phyloP scores from a whole-genome alignment of 2,888 invertebrate genomes.

The Megastigmus dorsalis region DNA sequence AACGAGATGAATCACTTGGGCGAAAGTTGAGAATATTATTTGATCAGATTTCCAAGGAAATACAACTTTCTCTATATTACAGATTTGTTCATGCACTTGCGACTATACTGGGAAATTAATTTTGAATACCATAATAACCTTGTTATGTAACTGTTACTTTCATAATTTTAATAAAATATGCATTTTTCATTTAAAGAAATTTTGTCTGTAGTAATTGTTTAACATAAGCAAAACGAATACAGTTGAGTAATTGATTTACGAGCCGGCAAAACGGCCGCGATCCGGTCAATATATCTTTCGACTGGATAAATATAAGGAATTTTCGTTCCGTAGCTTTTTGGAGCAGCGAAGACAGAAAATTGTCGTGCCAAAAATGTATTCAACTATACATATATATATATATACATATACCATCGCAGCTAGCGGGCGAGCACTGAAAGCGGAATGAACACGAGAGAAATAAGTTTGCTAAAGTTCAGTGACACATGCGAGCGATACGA shows the following conservation, averaged over 20 bases:
- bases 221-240: not conserved
- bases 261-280: not conserved
- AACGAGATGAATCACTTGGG: not conserved
- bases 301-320: not conserved
- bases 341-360: constrained; percentile 27
- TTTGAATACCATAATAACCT: too few species aligned
- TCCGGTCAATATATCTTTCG: constrained; percentile 7
- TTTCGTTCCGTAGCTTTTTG: not conserved
- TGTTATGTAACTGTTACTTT: too few species aligned
- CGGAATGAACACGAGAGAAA: constrained; percentile 1
- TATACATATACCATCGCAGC: too few species aligned
- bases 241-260: not conserved
- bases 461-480: constrained; percentile 18
- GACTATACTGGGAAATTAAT: too few species aligned
- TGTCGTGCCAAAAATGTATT: constrained; percentile 41
- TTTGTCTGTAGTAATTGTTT: too few species aligned
- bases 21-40: not conserved
- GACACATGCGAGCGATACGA: constrained; percentile 6
- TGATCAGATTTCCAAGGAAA: not conserved
- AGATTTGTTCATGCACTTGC: too few species aligned
- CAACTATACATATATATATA: too few species aligned
- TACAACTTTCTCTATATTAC: not conserved
- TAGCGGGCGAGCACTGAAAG: constrained; percentile 5
- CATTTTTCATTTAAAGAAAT: not conserved
- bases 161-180: not conserved